These are phyloP conservation scores for Sinocyclocheilus anophthalmus DNA, from an alignment of 2,113 vertebrate species.

Conservation along the genomic window DNA sequence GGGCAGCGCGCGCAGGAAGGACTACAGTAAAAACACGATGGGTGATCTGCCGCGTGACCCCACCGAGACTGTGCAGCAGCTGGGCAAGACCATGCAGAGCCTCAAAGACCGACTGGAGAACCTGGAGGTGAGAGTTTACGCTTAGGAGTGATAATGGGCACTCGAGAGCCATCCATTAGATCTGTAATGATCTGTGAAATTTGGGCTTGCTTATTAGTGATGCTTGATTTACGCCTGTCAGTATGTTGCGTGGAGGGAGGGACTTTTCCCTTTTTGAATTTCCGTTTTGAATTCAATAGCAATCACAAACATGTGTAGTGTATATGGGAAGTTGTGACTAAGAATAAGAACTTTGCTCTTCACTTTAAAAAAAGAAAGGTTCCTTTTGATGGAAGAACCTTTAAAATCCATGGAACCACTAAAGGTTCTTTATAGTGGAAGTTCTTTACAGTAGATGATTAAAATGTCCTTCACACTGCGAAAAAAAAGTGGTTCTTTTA, in stretches of 20 bases:
- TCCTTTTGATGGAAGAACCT: no score
- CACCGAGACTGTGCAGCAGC: slow-evolving; percentile 86
- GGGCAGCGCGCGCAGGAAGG: slow-evolving; percentile 81
- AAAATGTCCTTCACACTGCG: no score
- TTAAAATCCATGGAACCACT: no score
- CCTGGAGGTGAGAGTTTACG: slow-evolving; percentile 83
- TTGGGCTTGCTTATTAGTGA: background rate
- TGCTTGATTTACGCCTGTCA: background rate
- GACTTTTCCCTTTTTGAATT: background rate
- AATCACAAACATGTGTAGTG: background rate
- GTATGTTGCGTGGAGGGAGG: background rate
- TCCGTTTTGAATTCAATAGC: background rate
- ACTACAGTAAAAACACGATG: slow-evolving; percentile 88
- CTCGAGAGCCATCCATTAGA: background rate
- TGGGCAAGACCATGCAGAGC: slow-evolving; percentile 92
- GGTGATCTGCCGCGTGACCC: slow-evolving; percentile 94
- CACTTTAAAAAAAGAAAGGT: no score
- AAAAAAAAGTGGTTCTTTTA: no score
- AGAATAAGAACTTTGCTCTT: background rate
- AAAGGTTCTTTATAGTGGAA: no score
- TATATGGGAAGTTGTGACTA: background rate
- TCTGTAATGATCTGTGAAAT: slow-evolving; percentile 12
- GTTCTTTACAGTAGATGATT: no score
- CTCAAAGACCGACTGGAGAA: slow-evolving; percentile 94
- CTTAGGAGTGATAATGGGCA: background rate